Evolutionary conservation across 2,797 vertebrate genomes (phyloP), one percentile per base, ranked within the genome.

Genomic region (Capromys pilorides): DNA sequence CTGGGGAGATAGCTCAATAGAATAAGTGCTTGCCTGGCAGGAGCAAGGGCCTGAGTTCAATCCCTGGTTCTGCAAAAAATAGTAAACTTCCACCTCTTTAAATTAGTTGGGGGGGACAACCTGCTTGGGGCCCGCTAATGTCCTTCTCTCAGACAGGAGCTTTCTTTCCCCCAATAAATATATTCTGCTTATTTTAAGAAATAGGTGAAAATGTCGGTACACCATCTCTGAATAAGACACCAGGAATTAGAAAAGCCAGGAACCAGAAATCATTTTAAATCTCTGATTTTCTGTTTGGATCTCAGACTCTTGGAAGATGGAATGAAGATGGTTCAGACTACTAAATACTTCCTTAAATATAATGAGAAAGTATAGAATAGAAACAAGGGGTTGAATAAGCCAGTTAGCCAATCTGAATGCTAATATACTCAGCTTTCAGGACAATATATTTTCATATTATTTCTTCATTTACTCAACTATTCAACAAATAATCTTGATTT

Each of bases 331-430:
- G 26, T 73, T 94, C 73, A 33, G 14, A 45, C 57, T 89, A 71
- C 79, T 64, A 78, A 90, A 51, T 88, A 88, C 59, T 92, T 95
- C 18, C 67, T 95, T 93, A 31, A 94, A 57, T 31, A 73, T 83
- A 86, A 57, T 75, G 3, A 89, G 75, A 93, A n/a, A 90, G 24
- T 87, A 67, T 22, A 75, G 31, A 90, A 21, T 88, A 62, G 24
- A 49, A n/a, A 73, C n/a, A 90, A 45, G 61, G 45, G 93, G 16
- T 59, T 82, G 21, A 88, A 93, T 51, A 86, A 92, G 49, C 73
- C 80, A 66, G 0, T 90, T n/a, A 93, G 12, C 33, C 66, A 92
- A 62, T 4, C 33, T 59, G 33, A 91, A 95, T 67, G 31, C 41
- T 54, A 11, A 59, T 92, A 14, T 86, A 83, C 39, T 94, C 77